Evolutionary conservation across 2,888 invertebrate species (phyloP).

Genomic region (Chymomyza caudatula): DNA sequence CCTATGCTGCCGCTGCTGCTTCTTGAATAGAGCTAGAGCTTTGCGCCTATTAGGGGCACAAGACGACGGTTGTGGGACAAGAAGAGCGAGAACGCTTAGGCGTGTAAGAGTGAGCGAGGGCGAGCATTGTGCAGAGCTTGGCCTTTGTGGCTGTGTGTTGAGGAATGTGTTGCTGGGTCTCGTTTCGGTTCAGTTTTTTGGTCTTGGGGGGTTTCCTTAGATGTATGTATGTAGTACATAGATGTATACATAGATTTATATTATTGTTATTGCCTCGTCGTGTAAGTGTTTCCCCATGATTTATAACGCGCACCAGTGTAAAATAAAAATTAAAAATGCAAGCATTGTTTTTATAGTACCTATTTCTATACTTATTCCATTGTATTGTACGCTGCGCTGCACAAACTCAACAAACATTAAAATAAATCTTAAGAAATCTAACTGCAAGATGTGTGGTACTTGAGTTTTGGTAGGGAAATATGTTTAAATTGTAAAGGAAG

Average conservation of each 20-base stretch:
- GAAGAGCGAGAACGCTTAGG: not conserved
- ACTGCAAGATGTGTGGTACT: not conserved
- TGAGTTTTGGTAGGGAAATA: too few relatives aligned
- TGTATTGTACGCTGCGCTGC: not conserved
- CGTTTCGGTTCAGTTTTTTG: not conserved
- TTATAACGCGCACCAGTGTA: not conserved
- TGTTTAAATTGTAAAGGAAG: too few relatives aligned
- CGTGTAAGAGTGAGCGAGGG: not conserved
- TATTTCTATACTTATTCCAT: not conserved
- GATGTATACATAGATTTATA: not conserved
- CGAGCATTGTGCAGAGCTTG: not conserved
- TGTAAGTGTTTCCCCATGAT: not conserved
- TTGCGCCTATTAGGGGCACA: not conserved
- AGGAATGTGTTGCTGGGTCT: not conserved
- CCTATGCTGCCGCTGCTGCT: not conserved
- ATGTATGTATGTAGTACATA: not conserved
- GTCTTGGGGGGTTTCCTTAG: not conserved
- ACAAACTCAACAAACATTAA: not conserved
- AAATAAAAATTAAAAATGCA: not conserved
- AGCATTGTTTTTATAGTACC: not conserved
- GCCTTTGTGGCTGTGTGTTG: not conserved
- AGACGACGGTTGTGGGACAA: not conserved
- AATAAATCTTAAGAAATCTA: not conserved
- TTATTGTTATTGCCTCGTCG: not conserved
- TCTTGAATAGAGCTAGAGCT: slow-evolving; percentile 11